Evolutionary conservation across 1,140 invertebrate genomes (phyloP), one percentile per base, ranked within the genome.

Genomic region (Aplysia californica): DNA sequence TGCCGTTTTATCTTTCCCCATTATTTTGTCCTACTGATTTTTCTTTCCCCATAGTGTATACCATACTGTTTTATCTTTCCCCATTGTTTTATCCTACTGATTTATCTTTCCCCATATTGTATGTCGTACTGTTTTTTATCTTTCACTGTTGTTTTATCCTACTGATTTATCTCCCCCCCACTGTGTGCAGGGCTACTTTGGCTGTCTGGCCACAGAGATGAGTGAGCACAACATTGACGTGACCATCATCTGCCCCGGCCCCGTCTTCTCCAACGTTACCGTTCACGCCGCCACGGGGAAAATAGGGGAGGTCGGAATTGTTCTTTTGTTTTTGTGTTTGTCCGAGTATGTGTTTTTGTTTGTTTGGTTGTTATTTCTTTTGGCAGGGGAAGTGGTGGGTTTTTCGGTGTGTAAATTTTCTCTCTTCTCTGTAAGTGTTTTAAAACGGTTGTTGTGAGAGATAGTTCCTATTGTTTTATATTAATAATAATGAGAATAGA

Each of bases 181-280:
- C n/a, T n/a, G n/a, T n/a, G n/a, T 77, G 26, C 65, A 85, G 84
- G 81, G 82, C 59, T 83, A 76, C 75, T 82, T 84, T 79, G 77
- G 79, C 71, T 10, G 61, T 56, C 44, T 85, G 23, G 61, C 78
- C 39, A 39, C 74, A 33, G 84, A 85, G 36, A 67, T 78, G 15
- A 41, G 41, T 39, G 65, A 68, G 33, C 66, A 67, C 10, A 80
- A 81, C 33, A 79, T 82, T 50, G 5, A 65, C 20, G 80, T 85
- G 3, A 80, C 80, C 20, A 75, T 75, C 41, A 65, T 87, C 50
- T 84, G 85, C 70, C 83, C 83, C 69, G 81, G 80, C 36, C 82
- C 84, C 50, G 77, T 80, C 4, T 82, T 83, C 75, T 79, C 84
- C 20, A 81, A 83, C 68, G 5, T 83, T n/a, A 59, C 85, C 64